Conservation (phyloP, 2,797 vertebrate species). For the Scolopax rusticola region DNA sequence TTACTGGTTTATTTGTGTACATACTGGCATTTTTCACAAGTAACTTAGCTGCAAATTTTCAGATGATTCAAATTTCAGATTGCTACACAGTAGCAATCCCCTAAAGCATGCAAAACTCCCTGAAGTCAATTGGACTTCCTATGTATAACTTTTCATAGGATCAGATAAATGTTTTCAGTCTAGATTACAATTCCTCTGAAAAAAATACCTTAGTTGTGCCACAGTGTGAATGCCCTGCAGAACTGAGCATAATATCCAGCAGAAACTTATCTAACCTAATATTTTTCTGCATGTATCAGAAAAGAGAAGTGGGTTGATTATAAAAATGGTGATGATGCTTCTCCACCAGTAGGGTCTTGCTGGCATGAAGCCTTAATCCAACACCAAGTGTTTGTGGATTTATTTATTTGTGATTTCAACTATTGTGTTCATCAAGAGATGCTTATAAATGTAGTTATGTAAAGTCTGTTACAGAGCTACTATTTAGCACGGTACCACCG, state of each 20-base stretch:
- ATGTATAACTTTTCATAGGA: background rate
- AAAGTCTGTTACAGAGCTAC: background rate
- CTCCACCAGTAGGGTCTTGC: background rate
- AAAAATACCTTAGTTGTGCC: background rate
- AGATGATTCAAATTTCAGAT: too few relatives aligned
- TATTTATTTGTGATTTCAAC: background rate
- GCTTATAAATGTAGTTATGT: background rate
- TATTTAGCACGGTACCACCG: background rate
- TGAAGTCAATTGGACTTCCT: background rate
- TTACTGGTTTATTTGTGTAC: background rate
- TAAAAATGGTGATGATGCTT: background rate
- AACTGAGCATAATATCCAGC: background rate
- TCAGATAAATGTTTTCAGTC: background rate
- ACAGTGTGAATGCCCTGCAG: background rate
- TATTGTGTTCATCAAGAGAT: background rate
- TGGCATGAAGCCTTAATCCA: background rate
- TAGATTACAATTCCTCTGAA: background rate
- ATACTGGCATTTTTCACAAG: background rate
- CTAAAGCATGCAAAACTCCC: background rate
- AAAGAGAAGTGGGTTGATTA: background rate
- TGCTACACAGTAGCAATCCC: background rate
- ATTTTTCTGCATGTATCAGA: background rate
- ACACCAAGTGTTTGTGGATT: background rate
- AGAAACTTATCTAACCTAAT: background rate
- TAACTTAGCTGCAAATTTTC: background rate